phyloP scores from a whole-genome alignment of 1,140 invertebrate species.

The Sminthurinus signatus region DNA sequence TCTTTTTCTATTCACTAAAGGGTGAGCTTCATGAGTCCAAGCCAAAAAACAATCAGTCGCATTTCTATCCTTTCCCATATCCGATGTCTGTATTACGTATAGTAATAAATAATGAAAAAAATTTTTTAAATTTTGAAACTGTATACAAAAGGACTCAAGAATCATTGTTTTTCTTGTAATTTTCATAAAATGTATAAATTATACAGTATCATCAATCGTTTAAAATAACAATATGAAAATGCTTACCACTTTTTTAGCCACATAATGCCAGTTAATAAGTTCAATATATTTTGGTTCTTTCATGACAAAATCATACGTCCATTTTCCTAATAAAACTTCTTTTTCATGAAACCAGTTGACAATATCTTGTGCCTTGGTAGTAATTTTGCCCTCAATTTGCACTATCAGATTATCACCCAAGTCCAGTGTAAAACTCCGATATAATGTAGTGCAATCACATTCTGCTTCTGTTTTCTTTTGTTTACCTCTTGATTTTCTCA shows the following conservation, averaged over 20 bases:
- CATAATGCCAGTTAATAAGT: constrained; percentile 18
- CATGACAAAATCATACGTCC: constrained; percentile 12
- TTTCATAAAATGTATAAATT: background rate
- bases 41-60: constrained; percentile 24
- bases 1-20: constrained; percentile 13
- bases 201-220: background rate
- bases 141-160: background rate
- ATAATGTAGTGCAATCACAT: background rate
- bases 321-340: constrained; percentile 9
- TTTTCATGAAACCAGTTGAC: constrained; percentile 15
- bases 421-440: background rate
- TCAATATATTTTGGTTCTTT: background rate
- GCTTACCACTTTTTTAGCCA: constrained; percentile 27
- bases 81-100: constrained; percentile 1
- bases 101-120: background rate
- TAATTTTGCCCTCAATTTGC: background rate
- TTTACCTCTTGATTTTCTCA: background rate
- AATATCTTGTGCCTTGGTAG: constrained; percentile 2
- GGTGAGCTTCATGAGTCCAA: constrained; percentile 24
- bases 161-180: background rate
- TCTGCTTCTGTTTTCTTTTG: constrained; percentile 1
- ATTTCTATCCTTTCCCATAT: constrained; percentile 21
- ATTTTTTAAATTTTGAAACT: background rate
- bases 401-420: background rate
- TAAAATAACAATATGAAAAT: background rate